These are phyloP conservation scores for Botia almorhae DNA, from an alignment of 2,797 vertebrate species.

Conservation along the genomic window DNA sequence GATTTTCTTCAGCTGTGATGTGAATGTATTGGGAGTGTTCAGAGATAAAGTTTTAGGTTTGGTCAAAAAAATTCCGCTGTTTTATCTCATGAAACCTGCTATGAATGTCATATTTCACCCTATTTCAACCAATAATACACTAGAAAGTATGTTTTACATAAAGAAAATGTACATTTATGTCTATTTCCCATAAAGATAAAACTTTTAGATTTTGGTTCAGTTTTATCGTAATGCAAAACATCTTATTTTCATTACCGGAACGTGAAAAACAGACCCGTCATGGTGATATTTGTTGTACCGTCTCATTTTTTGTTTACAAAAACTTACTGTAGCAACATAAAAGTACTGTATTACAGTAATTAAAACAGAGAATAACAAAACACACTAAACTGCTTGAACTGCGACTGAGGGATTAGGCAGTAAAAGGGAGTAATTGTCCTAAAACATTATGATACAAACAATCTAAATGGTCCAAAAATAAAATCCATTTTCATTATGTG, in stretches of 20 bases:
- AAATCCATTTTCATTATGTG: background rate
- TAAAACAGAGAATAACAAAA: background rate
- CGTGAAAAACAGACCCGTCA: background rate
- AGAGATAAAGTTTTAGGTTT: constrained; percentile 1
- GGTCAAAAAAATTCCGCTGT: background rate
- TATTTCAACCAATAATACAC: background rate
- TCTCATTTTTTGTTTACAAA: no score
- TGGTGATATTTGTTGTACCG: no score
- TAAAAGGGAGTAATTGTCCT: background rate
- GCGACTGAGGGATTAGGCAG: background rate
- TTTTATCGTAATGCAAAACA: background rate
- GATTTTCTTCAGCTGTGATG: constrained; percentile 33
- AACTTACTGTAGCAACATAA: background rate
- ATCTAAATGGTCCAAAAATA: background rate
- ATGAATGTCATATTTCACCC: background rate
- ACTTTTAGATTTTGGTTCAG: background rate
- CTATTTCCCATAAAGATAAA: background rate
- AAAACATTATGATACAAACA: background rate
- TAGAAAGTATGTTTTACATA: background rate
- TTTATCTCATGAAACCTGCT: background rate
- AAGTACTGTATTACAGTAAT: background rate
- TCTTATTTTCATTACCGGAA: background rate
- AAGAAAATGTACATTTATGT: background rate
- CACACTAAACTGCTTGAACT: background rate
- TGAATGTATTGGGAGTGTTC: constrained; percentile 18